Evolutionary conservation across 2,113 vertebrate genomes (phyloP).

Genomic region (Aramus guarauna): DNA sequence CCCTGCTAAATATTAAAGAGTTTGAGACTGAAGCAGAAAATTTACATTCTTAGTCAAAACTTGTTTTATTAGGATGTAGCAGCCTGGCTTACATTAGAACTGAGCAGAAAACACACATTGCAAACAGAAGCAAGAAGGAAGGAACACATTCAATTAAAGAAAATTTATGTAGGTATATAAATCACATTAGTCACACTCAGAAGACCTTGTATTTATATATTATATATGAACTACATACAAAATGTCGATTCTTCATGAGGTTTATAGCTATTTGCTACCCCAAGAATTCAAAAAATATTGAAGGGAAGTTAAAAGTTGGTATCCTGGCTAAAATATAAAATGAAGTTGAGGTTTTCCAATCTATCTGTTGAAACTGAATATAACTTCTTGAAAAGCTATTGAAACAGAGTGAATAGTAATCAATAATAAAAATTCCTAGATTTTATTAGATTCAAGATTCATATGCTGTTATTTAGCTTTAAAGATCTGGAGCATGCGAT

Average conservation of each 20-base stretch:
- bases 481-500: background rate
- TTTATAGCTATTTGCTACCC: background rate
- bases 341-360: background rate
- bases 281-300: background rate
- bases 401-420: background rate
- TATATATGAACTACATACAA: background rate
- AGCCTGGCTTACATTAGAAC: background rate
- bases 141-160: background rate
- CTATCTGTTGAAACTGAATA: background rate
- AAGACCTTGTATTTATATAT: background rate
- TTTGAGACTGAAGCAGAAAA: slow-evolving; percentile 6
- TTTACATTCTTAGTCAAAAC: slow-evolving; percentile 4
- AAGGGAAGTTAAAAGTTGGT: background rate
- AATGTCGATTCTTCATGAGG: background rate
- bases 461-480: background rate
- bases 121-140: background rate
- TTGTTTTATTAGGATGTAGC: background rate
- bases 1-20: slow-evolving; percentile 28
- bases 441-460: background rate
- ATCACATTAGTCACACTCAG: background rate
- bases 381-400: background rate
- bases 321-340: background rate
- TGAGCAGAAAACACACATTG: background rate
- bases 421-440: background rate
- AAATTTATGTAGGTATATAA: background rate